Base-by-base conservation (phyloP, 2,113 vertebrate species). In the Andinoacara biseriatus region DNA sequence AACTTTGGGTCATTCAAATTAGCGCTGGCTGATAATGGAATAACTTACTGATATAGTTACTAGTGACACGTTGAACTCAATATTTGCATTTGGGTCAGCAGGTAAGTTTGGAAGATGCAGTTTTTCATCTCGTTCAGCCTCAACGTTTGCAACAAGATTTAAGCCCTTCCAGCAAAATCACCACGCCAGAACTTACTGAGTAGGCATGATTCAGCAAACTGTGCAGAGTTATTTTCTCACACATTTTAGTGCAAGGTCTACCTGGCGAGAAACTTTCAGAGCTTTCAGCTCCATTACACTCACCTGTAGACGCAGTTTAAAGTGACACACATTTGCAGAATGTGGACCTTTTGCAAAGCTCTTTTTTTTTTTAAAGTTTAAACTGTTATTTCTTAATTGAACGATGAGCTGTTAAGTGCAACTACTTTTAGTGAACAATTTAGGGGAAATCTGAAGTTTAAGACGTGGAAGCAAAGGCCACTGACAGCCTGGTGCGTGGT, bases 1-100 rank as follows among this genome's bases (percentile, higher is more conserved):
- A 49, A 86, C 75, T 17, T 35, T 69, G n/a, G 15, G 61, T 72
- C 61, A 76, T 69, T 74, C 60, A n/a, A 58, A 75, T 81, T 80
- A 77, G 46, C 33, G 3, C 38, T 74, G n/a, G 33, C 79, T 82
- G 33, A 78, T 58, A 54, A 78, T 72, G n/a, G 43, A 74, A 5
- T 10, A 65, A 57, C 81, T 83, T 20, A 29, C 29, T 75, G 76
- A 31, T 59, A 46, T 40, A 13, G 33, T 43, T 49, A 29, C 49
- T 46, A 26, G 74, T 33, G 57, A 22, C 7, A 35, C 14, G 26
- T 22, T 76, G 38, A 15, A 74, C 80, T 83, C 18, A 26, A 20
- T 5, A 5, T 43, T 43, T 61, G 60, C 35, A 59, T 22, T 78
- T 43, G 22, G 31, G 20, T 58, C n/a, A 74, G 17, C 7, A 29